A percentile compares a stretch with the other conserved stretches of the same genome.
phyloP scores from a whole-genome alignment of 2,888 invertebrate genomes.

The Dione juno region DNA sequence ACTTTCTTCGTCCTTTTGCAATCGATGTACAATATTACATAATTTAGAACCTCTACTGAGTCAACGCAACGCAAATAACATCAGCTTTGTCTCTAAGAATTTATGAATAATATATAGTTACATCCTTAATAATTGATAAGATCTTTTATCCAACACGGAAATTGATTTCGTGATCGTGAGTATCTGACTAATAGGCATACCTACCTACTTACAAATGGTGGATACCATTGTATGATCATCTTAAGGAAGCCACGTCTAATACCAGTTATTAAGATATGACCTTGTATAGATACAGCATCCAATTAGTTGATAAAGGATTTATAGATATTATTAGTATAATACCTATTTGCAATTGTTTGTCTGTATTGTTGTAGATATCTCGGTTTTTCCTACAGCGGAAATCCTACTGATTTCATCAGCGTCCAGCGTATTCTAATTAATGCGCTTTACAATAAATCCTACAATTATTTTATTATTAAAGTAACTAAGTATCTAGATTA shows the following conservation, averaged over 20 bases:
- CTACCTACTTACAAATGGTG: neutral
- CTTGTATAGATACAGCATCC: conserved; percentile 29
- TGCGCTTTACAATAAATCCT: neutral
- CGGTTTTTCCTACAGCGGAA: conserved; percentile 42
- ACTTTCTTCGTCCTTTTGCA: neutral
- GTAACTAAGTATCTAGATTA: neutral
- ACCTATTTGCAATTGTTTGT: conserved; percentile 26
- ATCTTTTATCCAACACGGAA: conserved; percentile 16
- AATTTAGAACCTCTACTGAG: neutral
- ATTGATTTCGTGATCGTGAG: conserved; percentile 14
- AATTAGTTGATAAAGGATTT: conserved; percentile 10
- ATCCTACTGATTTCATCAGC: conserved; percentile 44
- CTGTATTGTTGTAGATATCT: conserved; percentile 37
- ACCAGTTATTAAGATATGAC: conserved; percentile 24
- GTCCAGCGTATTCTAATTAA: conserved; percentile 21
- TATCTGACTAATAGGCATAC: conserved; percentile 13
- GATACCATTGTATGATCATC: neutral
- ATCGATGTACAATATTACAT: neutral
- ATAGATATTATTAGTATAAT: neutral
- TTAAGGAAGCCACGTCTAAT: conserved; percentile 3
- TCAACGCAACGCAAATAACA: neutral
- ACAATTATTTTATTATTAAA: neutral
- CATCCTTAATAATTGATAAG: conserved; percentile 2
- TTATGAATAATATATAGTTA: conserved; percentile 11
- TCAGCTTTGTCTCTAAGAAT: neutral